phyloP scores from a whole-genome alignment of 2,888 invertebrate genomes.

The Megaustenia siamemsis region DNA sequence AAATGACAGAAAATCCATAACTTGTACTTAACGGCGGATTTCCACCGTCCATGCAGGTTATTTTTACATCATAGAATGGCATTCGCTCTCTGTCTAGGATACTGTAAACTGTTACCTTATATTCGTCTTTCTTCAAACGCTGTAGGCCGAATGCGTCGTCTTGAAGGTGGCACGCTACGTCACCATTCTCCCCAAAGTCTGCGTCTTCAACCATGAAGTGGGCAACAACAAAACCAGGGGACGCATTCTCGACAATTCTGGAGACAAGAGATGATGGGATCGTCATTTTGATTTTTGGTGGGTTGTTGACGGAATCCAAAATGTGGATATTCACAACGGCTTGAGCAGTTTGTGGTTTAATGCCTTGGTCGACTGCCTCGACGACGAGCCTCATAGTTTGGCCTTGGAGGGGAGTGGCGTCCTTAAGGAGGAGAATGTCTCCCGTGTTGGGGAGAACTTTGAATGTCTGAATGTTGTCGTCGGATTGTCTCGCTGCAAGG shows the following conservation, averaged over 20 bases:
- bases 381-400: conserved; percentile 55
- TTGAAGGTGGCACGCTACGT: conserved; percentile 65
- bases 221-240: conserved; percentile 73
- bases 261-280: conserved; percentile 47
- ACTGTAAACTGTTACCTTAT: conserved; percentile 62
- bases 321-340: conserved; percentile 53
- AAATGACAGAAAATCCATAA: conserved; percentile 66
- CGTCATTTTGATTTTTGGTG: conserved; percentile 56
- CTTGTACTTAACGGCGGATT: conserved; percentile 64
- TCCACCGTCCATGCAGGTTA: conserved; percentile 73
- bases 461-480: conserved; percentile 61
- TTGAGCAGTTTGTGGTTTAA: conserved; percentile 54
- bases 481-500: conserved; percentile 54
- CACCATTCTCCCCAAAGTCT: conserved; percentile 74
- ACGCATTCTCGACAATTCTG: conserved; percentile 67
- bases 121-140: conserved; percentile 66
- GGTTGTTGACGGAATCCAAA: conserved; percentile 56
- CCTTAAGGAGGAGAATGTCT: conserved; percentile 61
- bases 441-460: conserved; percentile 65
- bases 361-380: conserved; percentile 56
- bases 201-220: conserved; percentile 74
- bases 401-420: conserved; percentile 57
- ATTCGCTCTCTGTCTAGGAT: conserved; percentile 71
- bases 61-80: conserved; percentile 64
- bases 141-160: conserved; percentile 66